Evolutionary conservation across 30 jellyfish, hydroid and myxozoan genomes (phyloP).

Genomic region (Nemopilema nomurai): DNA sequence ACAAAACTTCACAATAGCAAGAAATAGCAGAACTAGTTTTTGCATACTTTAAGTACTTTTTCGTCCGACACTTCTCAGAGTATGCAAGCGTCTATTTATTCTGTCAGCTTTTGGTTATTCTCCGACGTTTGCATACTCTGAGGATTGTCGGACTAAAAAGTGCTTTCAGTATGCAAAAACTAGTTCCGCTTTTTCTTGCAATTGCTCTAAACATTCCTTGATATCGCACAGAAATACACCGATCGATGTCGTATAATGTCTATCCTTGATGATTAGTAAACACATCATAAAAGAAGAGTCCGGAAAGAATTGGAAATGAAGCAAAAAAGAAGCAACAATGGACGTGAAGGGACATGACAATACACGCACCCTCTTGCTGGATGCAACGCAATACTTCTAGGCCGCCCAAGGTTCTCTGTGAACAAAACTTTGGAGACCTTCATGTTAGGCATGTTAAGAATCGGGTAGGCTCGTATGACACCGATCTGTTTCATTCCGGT

Average conservation of each 20-base stretch:
- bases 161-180: no score
- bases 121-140: no score
- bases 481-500: slow-evolving; percentile 87
- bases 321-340: background rate
- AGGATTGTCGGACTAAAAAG: no score
- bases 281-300: background rate
- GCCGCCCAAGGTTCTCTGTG: slow-evolving; percentile 65
- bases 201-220: background rate
- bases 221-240: no score
- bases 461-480: slow-evolving; percentile 53
- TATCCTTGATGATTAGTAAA: no score
- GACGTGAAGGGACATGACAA: background rate
- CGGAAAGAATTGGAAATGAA: background rate
- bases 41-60: no score
- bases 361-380: slow-evolving; percentile 84
- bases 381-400: slow-evolving; percentile 84
- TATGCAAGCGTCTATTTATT: no score
- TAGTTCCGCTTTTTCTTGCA: background rate
- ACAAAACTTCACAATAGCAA: no score
- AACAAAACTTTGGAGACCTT: slow-evolving; percentile 50
- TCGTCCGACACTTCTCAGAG: no score
- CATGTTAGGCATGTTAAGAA: slow-evolving; percentile 11
- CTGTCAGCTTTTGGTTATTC: no score
- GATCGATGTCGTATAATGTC: no score
- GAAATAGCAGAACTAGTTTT: no score